A percentile compares a stretch with the other conserved stretches of the same genome.
Evolutionary conservation across 2,797 vertebrate species (phyloP).

Genomic region (Pristis pectinata): DNA sequence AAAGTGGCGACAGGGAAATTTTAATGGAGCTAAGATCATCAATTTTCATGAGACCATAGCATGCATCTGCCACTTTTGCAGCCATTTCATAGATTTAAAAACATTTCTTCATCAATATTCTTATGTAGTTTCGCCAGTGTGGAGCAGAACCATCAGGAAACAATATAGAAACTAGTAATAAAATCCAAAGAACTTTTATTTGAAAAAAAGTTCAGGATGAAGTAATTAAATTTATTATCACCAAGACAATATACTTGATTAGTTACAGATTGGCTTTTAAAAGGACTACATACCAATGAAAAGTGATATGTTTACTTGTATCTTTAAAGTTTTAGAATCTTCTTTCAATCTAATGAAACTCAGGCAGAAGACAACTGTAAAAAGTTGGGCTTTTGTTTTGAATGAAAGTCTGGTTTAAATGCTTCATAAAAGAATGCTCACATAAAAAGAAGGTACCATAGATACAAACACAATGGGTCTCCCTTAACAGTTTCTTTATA

Average conservation of each 20-base stretch:
- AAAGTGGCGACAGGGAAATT: not conserved
- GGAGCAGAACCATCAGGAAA: slow-evolving; percentile 2
- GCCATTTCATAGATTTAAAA: slow-evolving; percentile 20
- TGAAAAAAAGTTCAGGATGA: slow-evolving; percentile 31
- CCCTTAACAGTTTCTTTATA: not conserved
- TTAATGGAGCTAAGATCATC: not conserved
- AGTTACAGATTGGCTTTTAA: slow-evolving; percentile 30
- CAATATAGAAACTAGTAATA: slow-evolving; percentile 7
- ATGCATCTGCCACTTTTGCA: not conserved
- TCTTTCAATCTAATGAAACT: not conserved
- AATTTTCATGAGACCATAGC: not conserved
- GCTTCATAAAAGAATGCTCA: not conserved
- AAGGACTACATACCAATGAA: slow-evolving; percentile 16
- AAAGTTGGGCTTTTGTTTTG: not conserved
- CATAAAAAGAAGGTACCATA: not conserved
- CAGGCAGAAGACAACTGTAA: not conserved
- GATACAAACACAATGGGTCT: not conserved
- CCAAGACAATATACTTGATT: slow-evolving; percentile 8
- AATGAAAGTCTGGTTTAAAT: not conserved
- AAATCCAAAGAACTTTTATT: slow-evolving; percentile 14
- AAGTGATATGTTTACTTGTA: not conserved
- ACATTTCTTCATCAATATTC: not conserved
- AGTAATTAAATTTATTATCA: slow-evolving; percentile 27
- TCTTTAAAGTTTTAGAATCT: slow-evolving; percentile 4
- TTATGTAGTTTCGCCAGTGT: not conserved